These are phyloP conservation scores for Rhinolophus ferrumequinum DNA, from an alignment of 2,113 vertebrate genomes.

Conservation along the genomic window DNA sequence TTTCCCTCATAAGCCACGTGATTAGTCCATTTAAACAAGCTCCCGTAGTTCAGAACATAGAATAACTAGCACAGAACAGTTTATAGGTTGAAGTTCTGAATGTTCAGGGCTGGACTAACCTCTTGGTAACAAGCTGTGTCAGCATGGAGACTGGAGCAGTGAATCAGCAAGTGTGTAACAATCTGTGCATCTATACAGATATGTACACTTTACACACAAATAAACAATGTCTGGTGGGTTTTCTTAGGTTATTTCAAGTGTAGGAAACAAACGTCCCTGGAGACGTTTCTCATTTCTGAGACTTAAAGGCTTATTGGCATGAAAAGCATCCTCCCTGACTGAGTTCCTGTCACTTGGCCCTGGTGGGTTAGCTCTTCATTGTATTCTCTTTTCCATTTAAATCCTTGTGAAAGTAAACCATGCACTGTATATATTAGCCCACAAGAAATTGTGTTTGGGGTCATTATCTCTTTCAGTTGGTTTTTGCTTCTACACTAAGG, in stretches of 20 bases:
- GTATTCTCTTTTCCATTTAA: not conserved
- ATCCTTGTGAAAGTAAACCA: not conserved
- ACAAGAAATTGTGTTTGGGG: not conserved
- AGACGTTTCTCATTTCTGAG: not conserved
- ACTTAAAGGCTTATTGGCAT: not conserved
- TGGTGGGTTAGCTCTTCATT: not conserved
- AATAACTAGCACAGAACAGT: constrained; percentile 58
- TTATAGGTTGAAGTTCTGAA: constrained; percentile 24
- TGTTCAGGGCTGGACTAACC: not conserved
- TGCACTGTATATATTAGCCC: not conserved
- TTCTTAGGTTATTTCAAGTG: not conserved
- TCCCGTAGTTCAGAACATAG: constrained; percentile 70
- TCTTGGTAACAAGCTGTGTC: not conserved
- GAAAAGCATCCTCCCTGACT: not conserved
- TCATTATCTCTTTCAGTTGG: not conserved
- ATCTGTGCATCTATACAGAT: not conserved
- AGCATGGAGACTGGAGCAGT: not conserved
- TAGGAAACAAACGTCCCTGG: not conserved
- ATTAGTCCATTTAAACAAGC: constrained; percentile 42
- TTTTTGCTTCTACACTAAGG: not conserved
- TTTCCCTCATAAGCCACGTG: not conserved
- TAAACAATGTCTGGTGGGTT: not conserved
- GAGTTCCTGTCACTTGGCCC: not conserved
- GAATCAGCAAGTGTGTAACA: not conserved
- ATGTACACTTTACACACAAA: not conserved